Percentiles rank a stretch among this genome's conserved stretches.
Evolutionary conservation across 2,797 vertebrate genomes (phyloP).

Genomic region (Alectoris magna): DNA sequence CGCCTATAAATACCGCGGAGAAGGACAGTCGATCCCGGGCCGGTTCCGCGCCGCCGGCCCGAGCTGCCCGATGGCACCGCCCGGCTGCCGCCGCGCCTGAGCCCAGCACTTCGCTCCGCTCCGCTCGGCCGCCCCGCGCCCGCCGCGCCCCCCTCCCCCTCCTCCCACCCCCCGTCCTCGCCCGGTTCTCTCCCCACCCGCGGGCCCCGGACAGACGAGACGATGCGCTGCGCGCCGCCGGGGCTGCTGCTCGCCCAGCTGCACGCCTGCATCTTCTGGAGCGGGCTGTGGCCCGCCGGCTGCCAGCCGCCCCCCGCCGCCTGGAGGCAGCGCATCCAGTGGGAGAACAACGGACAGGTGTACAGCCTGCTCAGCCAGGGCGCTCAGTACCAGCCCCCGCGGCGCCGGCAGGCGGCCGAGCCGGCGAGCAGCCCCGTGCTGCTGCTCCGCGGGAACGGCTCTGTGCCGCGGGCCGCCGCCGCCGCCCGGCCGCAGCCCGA

Average conservation of each 20-base stretch:
- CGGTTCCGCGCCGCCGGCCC: not conserved
- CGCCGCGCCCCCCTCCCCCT: not conserved
- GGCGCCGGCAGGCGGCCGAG: slow-evolving; percentile 78
- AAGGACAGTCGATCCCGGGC: slow-evolving; percentile 35
- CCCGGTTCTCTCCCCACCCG: not conserved
- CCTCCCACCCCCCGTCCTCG: not conserved
- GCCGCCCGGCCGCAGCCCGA: not conserved
- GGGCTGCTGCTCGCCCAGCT: slow-evolving; percentile 73
- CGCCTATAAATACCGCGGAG: slow-evolving; percentile 37
- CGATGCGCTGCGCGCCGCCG: slow-evolving; percentile 58
- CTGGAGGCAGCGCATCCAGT: slow-evolving; percentile 87
- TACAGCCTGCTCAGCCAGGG: slow-evolving; percentile 87
- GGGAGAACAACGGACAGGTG: slow-evolving; percentile 91
- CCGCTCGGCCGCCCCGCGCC: not conserved
- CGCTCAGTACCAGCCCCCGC: slow-evolving; percentile 83
- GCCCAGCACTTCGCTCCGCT: not conserved
- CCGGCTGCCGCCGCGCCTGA: not conserved
- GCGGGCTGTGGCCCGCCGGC: slow-evolving; percentile 79
- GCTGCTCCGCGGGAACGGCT: slow-evolving; percentile 35
- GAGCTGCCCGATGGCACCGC: slow-evolving; percentile 1
- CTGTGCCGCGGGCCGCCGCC: slow-evolving; percentile 39
- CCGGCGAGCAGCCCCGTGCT: slow-evolving; percentile 70
- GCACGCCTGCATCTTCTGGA: slow-evolving; percentile 78
- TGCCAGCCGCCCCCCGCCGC: slow-evolving; percentile 80
- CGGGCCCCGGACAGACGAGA: not conserved